Base-by-base conservation (phyloP, 2,113 vertebrate species). In the Anolis carolinensis region DNA sequence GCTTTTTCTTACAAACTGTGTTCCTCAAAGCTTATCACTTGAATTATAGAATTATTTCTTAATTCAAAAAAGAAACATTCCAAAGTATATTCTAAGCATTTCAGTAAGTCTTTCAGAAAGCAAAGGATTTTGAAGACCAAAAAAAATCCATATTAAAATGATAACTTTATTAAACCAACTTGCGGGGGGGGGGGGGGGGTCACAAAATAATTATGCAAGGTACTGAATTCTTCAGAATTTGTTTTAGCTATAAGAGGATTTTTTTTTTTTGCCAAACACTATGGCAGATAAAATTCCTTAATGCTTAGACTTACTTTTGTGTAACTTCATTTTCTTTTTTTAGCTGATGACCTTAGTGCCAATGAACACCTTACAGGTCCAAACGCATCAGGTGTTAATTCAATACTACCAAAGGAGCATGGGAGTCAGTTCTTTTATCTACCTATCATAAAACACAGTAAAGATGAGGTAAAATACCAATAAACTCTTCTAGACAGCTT, bases 401-500 rank as follows among this genome's bases (percentile, higher is more conserved):
- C 98, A 71, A 99, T 99, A 91, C 96, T 99, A 83, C 98, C 99
- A 82, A 99, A 99, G 95, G 99, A 99, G 92, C 99, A 99, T 0
- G 99, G 99, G 92, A 99, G 98, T 91, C 98, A 97, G 79, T 99
- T 99, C 94, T 99, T 98, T 96, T 99, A 99, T 95, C 96, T 99
- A 93, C 98, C 98, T 50, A 97, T 99, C 94, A 98, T 99, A 94
- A 97, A 97, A 93, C 98, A 98, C 95, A 97, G 97, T 79, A 97
- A 97, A 14, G 97, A 98, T 6, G 98, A 99, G 98, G 99, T 99
- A 95, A 93, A 90, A 86, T 71, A 85, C 82, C 86, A 94, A 81
- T 78, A 89, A 92, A 78, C 79, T 84, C 89, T 91, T 79, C 90
- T 83, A 77, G 21, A 55, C 21, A 59, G 18, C 5, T 52, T 30